Evolutionary conservation across 2,797 vertebrate species (phyloP), one percentile per base, ranked within the genome.

Genomic region (Atherinosoma microstoma): DNA sequence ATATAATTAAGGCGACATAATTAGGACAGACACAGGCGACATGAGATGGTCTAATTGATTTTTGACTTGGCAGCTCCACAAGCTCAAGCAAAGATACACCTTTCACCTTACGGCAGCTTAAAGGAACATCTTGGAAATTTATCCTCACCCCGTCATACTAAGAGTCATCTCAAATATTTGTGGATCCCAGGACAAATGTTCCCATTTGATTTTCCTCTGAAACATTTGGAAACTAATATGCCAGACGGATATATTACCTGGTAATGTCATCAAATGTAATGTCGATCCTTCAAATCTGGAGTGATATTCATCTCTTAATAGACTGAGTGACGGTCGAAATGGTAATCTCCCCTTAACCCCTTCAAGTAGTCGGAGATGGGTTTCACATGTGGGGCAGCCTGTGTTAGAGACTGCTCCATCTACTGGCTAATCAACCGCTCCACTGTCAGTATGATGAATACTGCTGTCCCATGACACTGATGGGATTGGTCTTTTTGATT

Each of bases 1-100:
- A 89, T 91, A 86, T 93, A 93, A 94, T 94, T 92, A 92, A 84
- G 88, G 83, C 78, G 89, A 91, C 85, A 91, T 92, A 90, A 94
- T 93, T 89, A 89, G 89, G 80, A 75, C 83, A 76, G 79, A 79
- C 73, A 67, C 27, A 49, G 30, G 51, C 70, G 59, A 62, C 47
- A 66, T 18, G 56, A 80, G 72, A 75, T 81, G 84, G 69, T 90
- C 76, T 83, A 78, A 91, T 87, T 88, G 80, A 86, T 87, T 92
- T 87, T 82, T 80, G 61, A 83, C 76, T 38, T 51, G 61, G 61
- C 49, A 42, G 73, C 67, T 76, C 54, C 62, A 51, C 47, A 78
- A 70, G 59, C 75, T 80, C 53, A n/a, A 58, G 76, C 80, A 58
- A 78, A 79, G 60, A 76, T 20, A 11, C 58, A 22, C 47, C 20